A percentile compares a stretch with the other conserved stretches of the same genome.
phyloP scores from a whole-genome alignment of 2,113 vertebrate genomes.

The Perca fluviatilis region DNA sequence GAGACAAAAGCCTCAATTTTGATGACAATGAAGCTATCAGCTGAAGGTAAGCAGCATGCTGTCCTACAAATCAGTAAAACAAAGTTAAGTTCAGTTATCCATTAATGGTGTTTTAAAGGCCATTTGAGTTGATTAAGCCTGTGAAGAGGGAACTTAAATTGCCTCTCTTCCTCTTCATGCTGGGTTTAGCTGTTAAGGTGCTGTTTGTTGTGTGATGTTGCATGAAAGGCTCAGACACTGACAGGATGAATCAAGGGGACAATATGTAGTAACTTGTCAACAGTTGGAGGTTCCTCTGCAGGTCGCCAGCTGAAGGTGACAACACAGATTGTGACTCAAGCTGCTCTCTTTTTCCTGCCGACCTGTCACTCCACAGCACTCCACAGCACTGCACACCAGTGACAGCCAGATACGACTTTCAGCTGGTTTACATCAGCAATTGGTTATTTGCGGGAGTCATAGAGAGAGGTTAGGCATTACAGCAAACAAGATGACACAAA shows the following conservation, averaged over 20 bases:
- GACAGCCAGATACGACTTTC: conserved; percentile 33
- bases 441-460: conserved; percentile 3
- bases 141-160: background rate
- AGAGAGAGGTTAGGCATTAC: background rate
- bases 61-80: background rate
- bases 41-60: background rate
- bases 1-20: background rate
- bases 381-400: background rate
- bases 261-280: conserved; percentile 51
- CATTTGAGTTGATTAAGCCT: background rate
- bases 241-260: conserved; percentile 26
- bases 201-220: conserved; percentile 37
- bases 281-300: conserved; percentile 49
- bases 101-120: background rate
- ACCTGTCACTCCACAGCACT: conserved; percentile 46
- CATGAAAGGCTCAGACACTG: conserved; percentile 17
- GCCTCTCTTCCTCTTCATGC: background rate
- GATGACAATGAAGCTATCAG: background rate
- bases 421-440: conserved; percentile 43
- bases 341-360: conserved; percentile 46
- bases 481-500: background rate
- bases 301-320: conserved; percentile 63
- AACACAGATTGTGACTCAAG: conserved; percentile 54
- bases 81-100: background rate
- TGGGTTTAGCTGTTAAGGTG: conserved; percentile 5